phyloP scores from a whole-genome alignment of 2,113 vertebrate genomes.

The Aplodontia rufa region DNA sequence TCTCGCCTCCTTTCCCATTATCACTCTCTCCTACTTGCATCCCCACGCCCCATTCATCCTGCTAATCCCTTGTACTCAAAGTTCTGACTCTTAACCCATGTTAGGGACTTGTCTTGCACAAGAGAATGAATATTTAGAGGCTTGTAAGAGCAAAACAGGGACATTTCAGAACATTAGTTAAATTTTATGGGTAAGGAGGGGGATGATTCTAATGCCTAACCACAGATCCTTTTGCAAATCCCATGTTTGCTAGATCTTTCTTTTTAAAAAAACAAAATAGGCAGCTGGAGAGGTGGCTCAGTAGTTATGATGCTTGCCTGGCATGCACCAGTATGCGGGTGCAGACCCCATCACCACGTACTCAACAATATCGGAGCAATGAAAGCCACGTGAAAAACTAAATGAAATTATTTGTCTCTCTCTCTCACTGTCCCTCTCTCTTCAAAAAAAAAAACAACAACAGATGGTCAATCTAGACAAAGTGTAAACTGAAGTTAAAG shows the following conservation, averaged over 20 bases:
- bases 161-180: not conserved
- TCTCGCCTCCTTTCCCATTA: not conserved
- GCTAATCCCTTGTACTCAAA: too few relatives aligned
- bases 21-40: too few relatives aligned
- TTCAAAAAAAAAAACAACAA: not conserved
- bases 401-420: too few relatives aligned
- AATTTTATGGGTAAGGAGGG: not conserved
- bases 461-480: not conserved
- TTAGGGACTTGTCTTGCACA: not conserved
- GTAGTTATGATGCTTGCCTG: too few relatives aligned
- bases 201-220: not conserved
- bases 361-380: too few relatives aligned
- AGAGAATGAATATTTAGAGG: not conserved
- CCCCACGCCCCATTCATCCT: too few relatives aligned
- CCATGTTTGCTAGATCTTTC: not conserved
- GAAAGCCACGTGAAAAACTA: too few relatives aligned
- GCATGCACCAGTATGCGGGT: too few relatives aligned
- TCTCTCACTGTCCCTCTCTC: too few relatives aligned
- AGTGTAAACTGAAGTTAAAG: not conserved
- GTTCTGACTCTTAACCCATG: not conserved
- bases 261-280: not conserved
- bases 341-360: too few relatives aligned
- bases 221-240: not conserved
- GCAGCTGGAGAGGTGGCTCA: too few relatives aligned
- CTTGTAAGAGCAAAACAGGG: not conserved